Percentiles rank a stretch among this genome's conserved stretches.
Evolutionary conservation across 2,888 invertebrate species (phyloP).

Genomic region (Mesorhabditis sp.): DNA sequence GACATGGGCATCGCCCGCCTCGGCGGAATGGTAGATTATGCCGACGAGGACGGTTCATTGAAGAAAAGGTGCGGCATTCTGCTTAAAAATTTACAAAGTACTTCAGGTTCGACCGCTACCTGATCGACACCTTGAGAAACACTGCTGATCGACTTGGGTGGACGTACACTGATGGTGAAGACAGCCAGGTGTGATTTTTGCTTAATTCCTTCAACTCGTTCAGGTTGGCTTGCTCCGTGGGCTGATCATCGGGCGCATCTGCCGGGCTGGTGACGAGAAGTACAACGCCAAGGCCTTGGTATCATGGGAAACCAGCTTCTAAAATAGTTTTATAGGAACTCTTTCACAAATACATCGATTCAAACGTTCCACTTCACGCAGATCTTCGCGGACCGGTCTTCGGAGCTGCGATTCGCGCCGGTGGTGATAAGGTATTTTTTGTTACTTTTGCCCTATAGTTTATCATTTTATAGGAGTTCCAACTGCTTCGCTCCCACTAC

Average conservation of each 20-base stretch:
- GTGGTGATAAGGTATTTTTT: conserved; percentile 20
- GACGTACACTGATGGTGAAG: background rate
- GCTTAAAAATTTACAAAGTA: conserved; percentile 15
- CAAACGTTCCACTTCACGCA: background rate
- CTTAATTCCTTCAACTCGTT: background rate
- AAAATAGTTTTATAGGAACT: conserved; percentile 18
- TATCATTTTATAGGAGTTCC: conserved; percentile 17
- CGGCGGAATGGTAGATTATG: conserved; percentile 24
- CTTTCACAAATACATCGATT: background rate
- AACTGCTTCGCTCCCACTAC: conserved; percentile 34
- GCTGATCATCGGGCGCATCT: conserved; percentile 38
- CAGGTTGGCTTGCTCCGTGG: conserved; percentile 32
- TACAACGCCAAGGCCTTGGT: conserved; percentile 38
- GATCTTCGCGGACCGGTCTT: conserved; percentile 22
- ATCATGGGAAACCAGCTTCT: conserved; percentile 40
- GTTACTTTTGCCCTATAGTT: background rate
- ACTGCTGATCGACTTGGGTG: conserved; percentile 8
- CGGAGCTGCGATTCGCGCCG: conserved; percentile 36
- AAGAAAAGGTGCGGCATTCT: conserved; percentile 11
- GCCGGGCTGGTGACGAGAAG: conserved; percentile 41
- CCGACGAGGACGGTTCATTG: conserved; percentile 20
- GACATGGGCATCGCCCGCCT: conserved; percentile 25
- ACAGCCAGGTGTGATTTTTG: background rate
- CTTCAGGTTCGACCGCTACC: conserved; percentile 12
- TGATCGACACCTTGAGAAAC: conserved; percentile 16